Conservation (phyloP, 2,113 vertebrate genomes). For the Nicator chloris region DNA sequence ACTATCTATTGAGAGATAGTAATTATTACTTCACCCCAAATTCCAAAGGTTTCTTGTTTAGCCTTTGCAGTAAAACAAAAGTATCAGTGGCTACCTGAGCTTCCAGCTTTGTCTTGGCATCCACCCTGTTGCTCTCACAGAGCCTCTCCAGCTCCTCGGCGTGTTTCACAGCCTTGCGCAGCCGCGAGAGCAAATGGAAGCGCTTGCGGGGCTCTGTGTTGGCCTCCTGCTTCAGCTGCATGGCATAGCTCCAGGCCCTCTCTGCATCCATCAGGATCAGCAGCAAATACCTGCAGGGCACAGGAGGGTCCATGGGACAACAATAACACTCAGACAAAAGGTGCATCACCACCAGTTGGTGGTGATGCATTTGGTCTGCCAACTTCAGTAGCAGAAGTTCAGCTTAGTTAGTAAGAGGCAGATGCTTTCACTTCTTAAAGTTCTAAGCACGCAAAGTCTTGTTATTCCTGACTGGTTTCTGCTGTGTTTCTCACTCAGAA, state of each 20-base stretch:
- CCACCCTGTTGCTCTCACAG: slow-evolving; percentile 90
- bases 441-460: background rate
- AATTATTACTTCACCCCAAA: background rate
- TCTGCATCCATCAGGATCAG: slow-evolving; percentile 96
- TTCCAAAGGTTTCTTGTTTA: background rate
- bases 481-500: background rate
- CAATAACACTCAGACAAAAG: background rate
- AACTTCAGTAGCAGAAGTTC: background rate
- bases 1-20: background rate
- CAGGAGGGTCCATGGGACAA: background rate
- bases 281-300: slow-evolving; percentile 82
- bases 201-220: slow-evolving; percentile 96
- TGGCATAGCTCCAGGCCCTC: slow-evolving; percentile 96
- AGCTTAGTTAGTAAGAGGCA: background rate
- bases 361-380: background rate
- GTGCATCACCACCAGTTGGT: background rate
- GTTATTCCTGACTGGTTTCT: background rate
- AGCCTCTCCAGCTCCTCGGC: slow-evolving; percentile 90
- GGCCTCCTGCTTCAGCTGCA: slow-evolving; percentile 98
- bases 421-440: background rate
- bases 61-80: background rate
- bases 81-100: slow-evolving; percentile 81
- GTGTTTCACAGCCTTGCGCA: slow-evolving; percentile 94
- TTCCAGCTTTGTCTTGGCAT: slow-evolving; percentile 97
- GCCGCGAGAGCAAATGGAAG: slow-evolving; percentile 89